Evolutionary conservation across 2,888 invertebrate genomes (phyloP), one percentile per base, ranked within the genome.

Genomic region (Cacoxenus indagator): DNA sequence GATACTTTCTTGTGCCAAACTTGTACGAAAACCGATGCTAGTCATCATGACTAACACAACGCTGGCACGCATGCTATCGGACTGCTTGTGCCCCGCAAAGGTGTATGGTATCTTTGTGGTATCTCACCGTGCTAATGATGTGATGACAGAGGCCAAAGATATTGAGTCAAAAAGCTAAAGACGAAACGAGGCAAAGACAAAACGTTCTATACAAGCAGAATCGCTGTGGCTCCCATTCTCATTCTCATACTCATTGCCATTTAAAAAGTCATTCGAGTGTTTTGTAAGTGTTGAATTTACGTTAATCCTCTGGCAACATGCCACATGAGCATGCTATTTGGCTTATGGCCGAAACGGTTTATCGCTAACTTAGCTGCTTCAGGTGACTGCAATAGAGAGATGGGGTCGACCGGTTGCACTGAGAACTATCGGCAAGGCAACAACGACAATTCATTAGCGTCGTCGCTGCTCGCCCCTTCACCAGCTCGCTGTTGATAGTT

Each of bases 281-380:
- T 74, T 78, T 71, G 70, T 65, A 72, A 67, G 78, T 67, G 26
- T 71, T 69, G 76, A 75, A 78, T 75, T 73, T 76, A 67, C 76
- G 82, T 76, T 82, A 84, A 82, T 84, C 83, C 78, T 73, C 69
- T 73, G 73, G 77, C 81, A 78, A 72, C 81, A 81, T 82, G 82
- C 76, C 78, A 78, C 65, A 71, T 68, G 68, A 43, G 62, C 54
- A 31, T 46, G 64, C 9, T 17, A 27, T 17, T 59, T 43, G 64
- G 68, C 65, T 64, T 54, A 24, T 61, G 66, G 48, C 68, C 48
- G 37, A 19, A 19, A 27, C 59, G 9, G 43, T 62, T 62, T 62
- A 62, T 62, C 61, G 59, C 37, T 19, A 19, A 8, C 9, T 17
- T 55, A 27, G 29, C 27, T 29, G 65, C 68, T 73, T 70, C 71